Conservation (phyloP, 2,888 invertebrate genomes). For the Omphaloscelis lunosa region DNA sequence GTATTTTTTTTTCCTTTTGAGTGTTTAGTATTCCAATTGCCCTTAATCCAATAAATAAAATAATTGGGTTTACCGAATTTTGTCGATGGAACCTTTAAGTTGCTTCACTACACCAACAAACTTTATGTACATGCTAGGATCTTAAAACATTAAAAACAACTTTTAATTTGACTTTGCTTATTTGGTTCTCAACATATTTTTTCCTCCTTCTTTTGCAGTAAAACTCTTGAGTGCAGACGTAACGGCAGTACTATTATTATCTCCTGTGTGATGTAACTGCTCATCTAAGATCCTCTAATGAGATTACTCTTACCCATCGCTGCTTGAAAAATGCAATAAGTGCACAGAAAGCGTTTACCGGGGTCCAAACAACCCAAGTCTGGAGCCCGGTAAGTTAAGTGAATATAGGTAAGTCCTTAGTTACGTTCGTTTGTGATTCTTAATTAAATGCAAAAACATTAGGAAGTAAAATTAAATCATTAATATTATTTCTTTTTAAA, state of each 20-base stretch:
- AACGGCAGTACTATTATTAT: too few relatives aligned
- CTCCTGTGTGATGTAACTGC: not conserved
- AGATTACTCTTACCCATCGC: slow-evolving; percentile 35
- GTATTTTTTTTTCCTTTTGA: too few relatives aligned
- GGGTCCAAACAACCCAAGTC: not conserved
- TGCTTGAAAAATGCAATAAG: slow-evolving; percentile 38
- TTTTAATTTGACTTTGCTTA: not conserved
- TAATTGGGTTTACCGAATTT: too few relatives aligned
- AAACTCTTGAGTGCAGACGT: not conserved
- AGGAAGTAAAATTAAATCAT: not conserved
- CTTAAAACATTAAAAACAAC: too few relatives aligned
- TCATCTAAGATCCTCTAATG: slow-evolving; percentile 16
- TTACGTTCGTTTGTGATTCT: not conserved
- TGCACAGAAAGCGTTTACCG: slow-evolving; percentile 2
- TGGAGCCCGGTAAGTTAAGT: not conserved
- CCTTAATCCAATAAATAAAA: too few relatives aligned
- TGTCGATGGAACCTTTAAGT: not conserved
- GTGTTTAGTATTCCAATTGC: too few relatives aligned
- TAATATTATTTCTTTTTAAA: not conserved
- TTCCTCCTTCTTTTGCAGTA: not conserved
- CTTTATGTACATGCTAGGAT: too few relatives aligned
- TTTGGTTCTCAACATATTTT: not conserved
- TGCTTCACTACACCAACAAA: too few relatives aligned
- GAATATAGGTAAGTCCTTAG: not conserved
- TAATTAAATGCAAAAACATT: not conserved